Evolutionary conservation across 2,888 invertebrate species (phyloP).

Genomic region (Polylopha cassiicola): DNA sequence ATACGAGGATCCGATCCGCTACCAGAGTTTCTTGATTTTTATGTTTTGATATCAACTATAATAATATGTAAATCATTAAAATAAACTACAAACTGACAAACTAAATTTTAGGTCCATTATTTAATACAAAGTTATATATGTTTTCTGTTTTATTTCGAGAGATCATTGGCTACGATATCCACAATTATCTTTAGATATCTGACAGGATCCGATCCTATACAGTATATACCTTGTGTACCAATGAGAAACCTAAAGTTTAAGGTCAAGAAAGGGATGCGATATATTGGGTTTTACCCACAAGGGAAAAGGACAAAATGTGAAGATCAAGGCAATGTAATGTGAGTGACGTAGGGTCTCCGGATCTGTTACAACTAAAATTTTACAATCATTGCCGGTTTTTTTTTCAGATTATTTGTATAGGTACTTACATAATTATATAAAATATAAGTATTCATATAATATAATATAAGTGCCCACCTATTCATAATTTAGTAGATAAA

Average conservation of each 20-base stretch:
- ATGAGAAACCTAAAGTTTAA: conserved; percentile 55
- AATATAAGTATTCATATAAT: not conserved
- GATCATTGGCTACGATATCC: too few relatives aligned
- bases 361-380: not conserved
- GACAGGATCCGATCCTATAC: conserved; percentile 5
- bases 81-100: too few relatives aligned
- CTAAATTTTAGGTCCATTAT: too few relatives aligned
- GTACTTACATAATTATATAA: too few relatives aligned
- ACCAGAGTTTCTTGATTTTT: not conserved
- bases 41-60: not conserved
- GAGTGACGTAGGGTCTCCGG: conserved; percentile 8
- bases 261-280: conserved; percentile 55
- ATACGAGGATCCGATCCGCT: not conserved
- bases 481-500: too few relatives aligned
- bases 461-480: not conserved
- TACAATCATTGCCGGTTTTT: too few relatives aligned
- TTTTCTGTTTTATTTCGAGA: too few relatives aligned
- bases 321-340: conserved; percentile 37
- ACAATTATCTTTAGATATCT: too few relatives aligned
- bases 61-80: too few relatives aligned
- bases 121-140: too few relatives aligned
- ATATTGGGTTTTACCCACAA: conserved; percentile 28
- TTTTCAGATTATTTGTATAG: too few relatives aligned
- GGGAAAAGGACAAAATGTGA: conserved; percentile 42
- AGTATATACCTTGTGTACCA: conserved; percentile 31